A percentile compares a stretch with the other conserved stretches of the same genome.
These are phyloP conservation scores for Drosophila barbarae DNA, from an alignment of 2,888 invertebrate genomes.

Conservation along the genomic window DNA sequence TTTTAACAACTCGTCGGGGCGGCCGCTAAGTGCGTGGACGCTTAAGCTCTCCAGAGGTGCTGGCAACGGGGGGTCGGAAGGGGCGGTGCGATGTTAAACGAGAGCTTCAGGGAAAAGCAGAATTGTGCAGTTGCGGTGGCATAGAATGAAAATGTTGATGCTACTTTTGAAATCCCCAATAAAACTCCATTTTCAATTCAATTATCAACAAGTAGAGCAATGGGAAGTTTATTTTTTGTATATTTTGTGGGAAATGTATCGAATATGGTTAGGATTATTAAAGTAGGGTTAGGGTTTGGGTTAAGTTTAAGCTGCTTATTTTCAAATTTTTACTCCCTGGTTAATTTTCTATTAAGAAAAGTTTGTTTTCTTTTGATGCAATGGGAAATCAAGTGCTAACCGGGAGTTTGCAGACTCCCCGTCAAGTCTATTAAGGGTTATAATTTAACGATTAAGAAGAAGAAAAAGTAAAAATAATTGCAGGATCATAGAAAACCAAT, in stretches of 20 bases:
- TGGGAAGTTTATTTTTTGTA: not conserved
- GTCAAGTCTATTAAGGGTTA: no score
- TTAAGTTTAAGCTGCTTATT: not conserved
- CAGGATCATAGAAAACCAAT: not conserved
- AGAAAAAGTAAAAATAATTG: no score
- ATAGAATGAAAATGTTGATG: conserved; percentile 4
- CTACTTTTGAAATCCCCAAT: not conserved
- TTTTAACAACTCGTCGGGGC: conserved; percentile 68
- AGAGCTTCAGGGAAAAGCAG: not conserved
- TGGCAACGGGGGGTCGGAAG: not conserved
- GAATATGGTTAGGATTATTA: not conserved
- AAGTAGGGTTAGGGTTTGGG: not conserved
- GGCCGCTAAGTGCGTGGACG: conserved; percentile 71
- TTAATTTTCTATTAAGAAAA: no score
- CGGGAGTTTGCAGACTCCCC: no score
- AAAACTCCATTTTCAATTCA: not conserved
- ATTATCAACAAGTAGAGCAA: not conserved
- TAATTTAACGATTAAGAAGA: no score
- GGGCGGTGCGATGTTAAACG: not conserved
- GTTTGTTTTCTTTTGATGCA: no score
- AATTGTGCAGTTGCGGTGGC: conserved; percentile 5
- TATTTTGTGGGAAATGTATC: no score
- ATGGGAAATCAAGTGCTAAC: no score
- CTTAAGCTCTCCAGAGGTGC: conserved; percentile 55
- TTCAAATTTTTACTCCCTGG: no score